Evolutionary conservation across 2,888 invertebrate species (phyloP).

Genomic region (Cremastobaeus sp.): DNA sequence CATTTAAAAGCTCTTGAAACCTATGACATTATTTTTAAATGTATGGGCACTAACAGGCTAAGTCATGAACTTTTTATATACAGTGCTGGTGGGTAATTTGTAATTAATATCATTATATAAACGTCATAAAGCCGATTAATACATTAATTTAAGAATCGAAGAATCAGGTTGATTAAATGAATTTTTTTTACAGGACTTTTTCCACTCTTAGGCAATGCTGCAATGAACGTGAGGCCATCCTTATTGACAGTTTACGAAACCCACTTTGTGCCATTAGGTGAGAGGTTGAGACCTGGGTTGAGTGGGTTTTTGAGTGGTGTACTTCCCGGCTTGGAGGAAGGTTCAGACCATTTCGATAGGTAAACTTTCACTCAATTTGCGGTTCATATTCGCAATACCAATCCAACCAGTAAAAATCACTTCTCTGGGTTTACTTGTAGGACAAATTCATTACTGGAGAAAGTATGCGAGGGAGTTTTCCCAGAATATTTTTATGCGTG

Average conservation of each 20-base stretch:
- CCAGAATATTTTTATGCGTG: constrained; percentile 90
- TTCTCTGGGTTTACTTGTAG: constrained; percentile 76
- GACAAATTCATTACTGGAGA: constrained; percentile 83
- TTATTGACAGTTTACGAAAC: constrained; percentile 91
- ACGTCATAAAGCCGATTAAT: no score
- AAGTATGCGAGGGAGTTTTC: constrained; percentile 87
- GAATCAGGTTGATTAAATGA: no score
- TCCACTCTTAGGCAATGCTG: constrained; percentile 92
- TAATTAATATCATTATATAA: no score
- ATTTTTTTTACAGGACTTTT: constrained; percentile 83
- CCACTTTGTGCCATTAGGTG: constrained; percentile 90
- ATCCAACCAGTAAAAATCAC: no score
- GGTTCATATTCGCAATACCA: no score
- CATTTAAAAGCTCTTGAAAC: constrained; percentile 94
- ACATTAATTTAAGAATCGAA: no score
- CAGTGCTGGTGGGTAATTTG: constrained; percentile 81
- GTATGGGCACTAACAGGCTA: constrained; percentile 89
- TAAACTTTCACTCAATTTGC: constrained; percentile 72
- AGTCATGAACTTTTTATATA: constrained; percentile 91
- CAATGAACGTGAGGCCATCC: constrained; percentile 92
- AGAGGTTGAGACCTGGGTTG: constrained; percentile 87
- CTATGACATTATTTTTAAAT: constrained; percentile 93
- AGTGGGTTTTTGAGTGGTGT: constrained; percentile 93
- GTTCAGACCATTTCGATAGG: constrained; percentile 90
- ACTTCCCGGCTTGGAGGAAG: constrained; percentile 91